Base-by-base conservation (phyloP, 2,113 vertebrate species). In the Gavialis gangeticus region DNA sequence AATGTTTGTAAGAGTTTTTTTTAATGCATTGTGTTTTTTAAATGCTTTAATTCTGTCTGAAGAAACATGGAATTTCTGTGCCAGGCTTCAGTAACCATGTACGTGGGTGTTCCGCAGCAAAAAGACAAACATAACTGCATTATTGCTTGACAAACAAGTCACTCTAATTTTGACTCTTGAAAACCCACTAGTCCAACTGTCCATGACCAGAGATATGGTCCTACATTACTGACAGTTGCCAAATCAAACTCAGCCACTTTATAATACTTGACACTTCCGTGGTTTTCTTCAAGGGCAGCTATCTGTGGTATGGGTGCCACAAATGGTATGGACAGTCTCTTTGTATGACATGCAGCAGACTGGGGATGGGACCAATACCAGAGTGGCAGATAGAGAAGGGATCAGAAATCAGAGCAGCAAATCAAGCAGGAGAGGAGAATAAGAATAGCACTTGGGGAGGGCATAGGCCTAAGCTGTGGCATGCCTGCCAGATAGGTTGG, bases 31-130 rank as follows among this genome's bases (percentile, higher is more conserved):
- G 3, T 55, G 80, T 84, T 76, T 82, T 78, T 64, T 54, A 85
- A 88, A 89, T 84, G 84, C 93, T 63, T 46, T 46, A 46, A 37
- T 12, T 80, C 64, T 92, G 12, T 92, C 77, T 90, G 28, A 54
- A 46, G 69, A 66, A 88, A 59, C 78, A 27, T 76, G 88, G 78
- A n/a, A 10, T 89, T 93, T 87, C 64, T 87, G 7, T n/a, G 87
- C 76, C 66, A 86, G 75, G 8, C 62, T 81, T n/a, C 17, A 1
- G 12, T 22, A 79, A 82, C 84, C 79, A 60, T 2, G 37, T 56
- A 75, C 18, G 37, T 21, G 13, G 14, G 22, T 21, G 37, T 30
- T 34, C 60, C 25, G 60, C 10, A 87, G 66, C 10, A 80, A 88
- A 88, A 62, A 62, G 60, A 46, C 67, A 22, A 13, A 4, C 67